Base-by-base conservation (phyloP, 2,113 vertebrate genomes). In the Epinephelus lanceolatus region DNA sequence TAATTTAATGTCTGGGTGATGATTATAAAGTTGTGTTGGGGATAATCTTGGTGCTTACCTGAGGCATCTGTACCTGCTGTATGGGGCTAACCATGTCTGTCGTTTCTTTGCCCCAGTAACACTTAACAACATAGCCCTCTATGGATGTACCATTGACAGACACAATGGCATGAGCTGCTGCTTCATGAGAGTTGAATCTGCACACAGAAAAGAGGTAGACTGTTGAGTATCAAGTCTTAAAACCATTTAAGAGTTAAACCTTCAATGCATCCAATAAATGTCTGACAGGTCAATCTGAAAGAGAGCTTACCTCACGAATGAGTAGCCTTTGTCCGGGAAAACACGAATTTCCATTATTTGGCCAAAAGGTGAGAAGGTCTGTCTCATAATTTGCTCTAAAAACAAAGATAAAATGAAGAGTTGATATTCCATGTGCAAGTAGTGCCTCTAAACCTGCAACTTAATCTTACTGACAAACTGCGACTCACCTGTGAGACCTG, bases 301-400 rank as follows among this genome's bases (percentile, higher is more conserved):
- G 56, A 68, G 42, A 4, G 42, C 27, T 84, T 93, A 98, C 98
- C 98, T 96, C 92, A 99, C 96, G 62, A 99, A 99, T 11, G 98
- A 99, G 91, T 99, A 99, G 71, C 98, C 98, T 95, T 99, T 99
- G 91, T 99, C 98, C 0, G 98, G 98, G 92, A 99, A 99, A 90
- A 99, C 97, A 47, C 98, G 94, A 66, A 99, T 97, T 91, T 99
- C 98, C 98, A 99, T 96, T 88, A 99, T 99, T 94, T 98, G 98
- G 59, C 98, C 98, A 27, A 99, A 99, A 18, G 97, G 97, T 12
- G 98, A 98, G 93, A 99, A 99, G 72, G 98, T 99, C 96, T 99
- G 97, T 88, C 98, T 97, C 98, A 99, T 99, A 51, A 97, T 95
- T 96, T 99, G 98, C 88, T 99, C 98, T 99, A 85, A 1, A 18